Conservation (phyloP, 92 coral and sea anemone genomes). For the Desmophyllum pertusum region DNA sequence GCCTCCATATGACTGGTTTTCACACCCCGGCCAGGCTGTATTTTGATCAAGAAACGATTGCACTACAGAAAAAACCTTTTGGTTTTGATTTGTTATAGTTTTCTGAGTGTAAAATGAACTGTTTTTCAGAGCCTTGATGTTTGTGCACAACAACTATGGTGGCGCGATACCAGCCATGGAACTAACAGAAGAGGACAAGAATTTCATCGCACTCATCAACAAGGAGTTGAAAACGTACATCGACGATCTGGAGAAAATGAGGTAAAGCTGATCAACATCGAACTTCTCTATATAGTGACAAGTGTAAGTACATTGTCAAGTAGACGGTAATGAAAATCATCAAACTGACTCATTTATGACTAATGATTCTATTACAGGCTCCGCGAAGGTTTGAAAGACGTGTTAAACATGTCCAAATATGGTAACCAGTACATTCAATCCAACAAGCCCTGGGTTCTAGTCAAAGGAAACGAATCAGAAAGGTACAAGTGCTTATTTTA, state of each 20-base stretch:
- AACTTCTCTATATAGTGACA: too few relatives aligned
- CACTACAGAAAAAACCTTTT: neutral
- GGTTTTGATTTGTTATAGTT: neutral
- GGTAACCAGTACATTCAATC: constrained; percentile 95
- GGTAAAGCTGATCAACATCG: constrained; percentile 40
- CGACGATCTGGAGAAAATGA: constrained; percentile 86
- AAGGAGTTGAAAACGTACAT: constrained; percentile 81
- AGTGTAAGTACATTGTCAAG: too few relatives aligned
- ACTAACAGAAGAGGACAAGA: constrained; percentile 89
- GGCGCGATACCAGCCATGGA: constrained; percentile 78
- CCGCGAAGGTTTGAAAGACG: constrained; percentile 88
- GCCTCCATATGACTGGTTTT: too few relatives aligned
- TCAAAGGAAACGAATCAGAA: constrained; percentile 87
- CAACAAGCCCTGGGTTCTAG: constrained; percentile 96
- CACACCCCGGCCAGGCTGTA: too few relatives aligned
- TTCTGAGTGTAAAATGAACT: neutral
- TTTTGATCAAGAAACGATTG: too few relatives aligned
- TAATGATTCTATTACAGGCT: constrained; percentile 48
- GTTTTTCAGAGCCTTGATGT: constrained; percentile 80
- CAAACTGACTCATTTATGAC: neutral
- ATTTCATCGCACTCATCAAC: constrained; percentile 85
- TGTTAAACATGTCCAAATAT: constrained; percentile 91
- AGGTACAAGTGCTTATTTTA: constrained; percentile 53
- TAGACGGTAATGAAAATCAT: too few relatives aligned
- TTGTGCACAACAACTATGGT: constrained; percentile 82